A percentile compares a stretch with the other conserved stretches of the same genome.
phyloP scores from a whole-genome alignment of 2,888 invertebrate species.

The Arge pagana region DNA sequence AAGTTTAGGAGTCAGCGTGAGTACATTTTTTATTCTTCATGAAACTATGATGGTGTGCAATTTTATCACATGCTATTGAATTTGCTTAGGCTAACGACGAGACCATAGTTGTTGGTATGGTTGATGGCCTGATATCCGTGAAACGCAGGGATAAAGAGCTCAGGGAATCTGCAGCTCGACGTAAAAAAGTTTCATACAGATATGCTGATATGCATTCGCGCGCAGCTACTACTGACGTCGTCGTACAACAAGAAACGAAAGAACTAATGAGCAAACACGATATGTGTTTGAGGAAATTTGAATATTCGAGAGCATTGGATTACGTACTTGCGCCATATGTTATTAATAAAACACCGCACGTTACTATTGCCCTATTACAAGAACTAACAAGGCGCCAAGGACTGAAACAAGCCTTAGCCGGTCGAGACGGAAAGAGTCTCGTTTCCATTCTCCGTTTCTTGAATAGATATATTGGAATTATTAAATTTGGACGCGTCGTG shows the following conservation, averaged over 20 bases:
- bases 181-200: constrained; percentile 64
- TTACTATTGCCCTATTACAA: constrained; percentile 79
- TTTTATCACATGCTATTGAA: constrained; percentile 57
- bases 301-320: constrained; percentile 81
- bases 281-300: constrained; percentile 74
- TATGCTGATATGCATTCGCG: constrained; percentile 48
- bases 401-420: constrained; percentile 74
- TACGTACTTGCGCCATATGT: constrained; percentile 67
- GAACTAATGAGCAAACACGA: constrained; percentile 68
- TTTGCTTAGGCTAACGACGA: constrained; percentile 70
- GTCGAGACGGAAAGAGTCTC: constrained; percentile 71
- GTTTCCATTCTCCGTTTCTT: constrained; percentile 75
- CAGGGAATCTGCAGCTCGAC: constrained; percentile 51
- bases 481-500: constrained; percentile 74
- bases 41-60: not conserved
- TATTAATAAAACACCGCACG: constrained; percentile 72
- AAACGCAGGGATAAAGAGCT: constrained; percentile 72
- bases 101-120: constrained; percentile 88
- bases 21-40: constrained; percentile 37
- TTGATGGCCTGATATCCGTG: constrained; percentile 89
- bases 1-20: constrained; percentile 75
- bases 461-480: constrained; percentile 72
- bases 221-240: constrained; percentile 58
- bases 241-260: constrained; percentile 58
- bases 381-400: constrained; percentile 86